phyloP scores from a whole-genome alignment of 2,797 vertebrate species.

The Pantherophis vulpinus region DNA sequence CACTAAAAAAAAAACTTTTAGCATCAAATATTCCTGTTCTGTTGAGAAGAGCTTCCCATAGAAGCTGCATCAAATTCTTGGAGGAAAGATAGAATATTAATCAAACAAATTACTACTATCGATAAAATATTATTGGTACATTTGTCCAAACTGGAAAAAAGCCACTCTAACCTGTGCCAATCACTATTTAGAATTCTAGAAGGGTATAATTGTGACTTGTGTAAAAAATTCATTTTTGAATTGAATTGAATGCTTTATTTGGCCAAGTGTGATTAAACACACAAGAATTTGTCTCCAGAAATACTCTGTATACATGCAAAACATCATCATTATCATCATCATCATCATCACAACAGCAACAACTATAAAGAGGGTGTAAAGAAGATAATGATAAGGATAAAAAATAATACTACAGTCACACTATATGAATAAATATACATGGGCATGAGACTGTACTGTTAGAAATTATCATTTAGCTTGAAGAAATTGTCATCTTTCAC shows the following conservation, averaged over 20 bases:
- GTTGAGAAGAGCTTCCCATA: not conserved
- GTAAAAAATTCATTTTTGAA: not conserved
- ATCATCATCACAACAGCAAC: no score
- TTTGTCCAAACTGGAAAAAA: not conserved
- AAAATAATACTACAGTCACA: not conserved
- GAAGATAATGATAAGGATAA: not conserved
- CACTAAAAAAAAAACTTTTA: not conserved
- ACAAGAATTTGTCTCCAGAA: not conserved
- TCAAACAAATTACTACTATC: not conserved
- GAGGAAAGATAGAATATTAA: not conserved
- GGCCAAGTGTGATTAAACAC: not conserved
- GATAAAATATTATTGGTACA: not conserved
- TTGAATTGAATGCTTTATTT: not conserved
- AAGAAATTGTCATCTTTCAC: not conserved
- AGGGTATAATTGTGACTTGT: not conserved
- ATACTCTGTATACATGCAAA: not conserved
- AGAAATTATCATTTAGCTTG: not conserved
- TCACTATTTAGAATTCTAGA: not conserved
- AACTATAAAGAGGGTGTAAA: not conserved
- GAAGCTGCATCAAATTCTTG: not conserved
- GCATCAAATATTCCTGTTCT: not conserved
- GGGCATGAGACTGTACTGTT: not conserved
- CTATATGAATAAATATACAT: not conserved
- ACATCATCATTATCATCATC: no score
- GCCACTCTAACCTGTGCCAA: not conserved